Base-by-base conservation (phyloP, 2,113 vertebrate genomes). In the Crotalus tigris region DNA sequence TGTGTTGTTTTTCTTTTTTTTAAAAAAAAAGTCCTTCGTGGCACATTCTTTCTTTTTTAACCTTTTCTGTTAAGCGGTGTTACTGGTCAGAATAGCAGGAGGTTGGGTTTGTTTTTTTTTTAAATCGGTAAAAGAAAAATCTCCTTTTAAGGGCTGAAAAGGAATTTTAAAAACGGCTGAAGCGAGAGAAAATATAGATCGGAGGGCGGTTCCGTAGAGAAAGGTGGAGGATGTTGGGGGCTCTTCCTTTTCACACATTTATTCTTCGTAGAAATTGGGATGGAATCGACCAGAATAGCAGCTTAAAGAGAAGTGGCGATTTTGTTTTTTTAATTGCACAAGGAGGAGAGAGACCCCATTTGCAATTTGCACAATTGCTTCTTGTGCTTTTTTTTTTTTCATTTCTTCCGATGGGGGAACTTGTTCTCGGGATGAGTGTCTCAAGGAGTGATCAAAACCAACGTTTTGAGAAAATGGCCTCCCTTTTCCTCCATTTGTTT, bases 11-110 rank as follows among this genome's bases (percentile, higher is more conserved):
- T 19, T 54, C 3, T 54, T 54, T 54, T 13, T 13, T 54, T 51
- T 8, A 49, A 51, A 58, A 58, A 64, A 85, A 89, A 33, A 57
- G 54, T 93, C 55, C 54, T 89, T 93, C 49, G 8, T 85, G 58
- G 90, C 85, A 44, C 15, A 58, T 59, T 33, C 39, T 23, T 88
- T 39, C 4, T 49, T 49, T 26, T 59, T 51, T 58, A 49, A 57
- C 10, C 0, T 75, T 61, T n/a, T 92, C 92, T 93, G 69, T 94
- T 75, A 94, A 94, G 87, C 93, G 85, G 55, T 64, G 92, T 93
- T 93, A 95, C 86, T 92, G 92, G 90, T 89, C 94, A 94, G 94
- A 92, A 92, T 39, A 10, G 53, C 53, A 92, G 51, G 53, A n/a
- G 17, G 4, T 49, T 49, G 4, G 44, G 5, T 24, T 61, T 29